Conservation (phyloP, 2,113 vertebrate species). For the Sphaerodactylus townsendi region DNA sequence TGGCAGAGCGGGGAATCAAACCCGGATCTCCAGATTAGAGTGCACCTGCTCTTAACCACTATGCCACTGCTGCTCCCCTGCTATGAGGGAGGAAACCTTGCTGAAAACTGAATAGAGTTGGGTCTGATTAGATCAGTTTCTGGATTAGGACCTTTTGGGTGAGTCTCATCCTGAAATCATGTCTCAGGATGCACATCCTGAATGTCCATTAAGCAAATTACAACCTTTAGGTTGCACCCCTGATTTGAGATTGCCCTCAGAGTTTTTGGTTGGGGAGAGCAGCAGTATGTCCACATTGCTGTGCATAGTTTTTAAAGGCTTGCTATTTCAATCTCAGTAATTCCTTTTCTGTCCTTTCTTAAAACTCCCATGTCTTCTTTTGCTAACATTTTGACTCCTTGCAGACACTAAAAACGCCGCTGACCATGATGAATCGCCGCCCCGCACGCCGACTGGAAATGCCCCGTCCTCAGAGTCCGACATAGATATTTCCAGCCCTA, state of each 20-base stretch:
- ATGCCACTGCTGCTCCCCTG: too few species aligned
- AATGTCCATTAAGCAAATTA: neutral
- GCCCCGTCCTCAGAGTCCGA: conserved; percentile 98
- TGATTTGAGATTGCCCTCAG: neutral
- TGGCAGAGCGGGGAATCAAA: too few species aligned
- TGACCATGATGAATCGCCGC: conserved; percentile 95
- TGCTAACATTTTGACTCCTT: conserved; percentile 37
- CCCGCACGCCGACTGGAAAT: conserved; percentile 95
- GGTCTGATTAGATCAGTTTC: too few species aligned
- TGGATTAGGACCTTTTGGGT: too few species aligned
- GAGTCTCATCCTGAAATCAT: too few species aligned
- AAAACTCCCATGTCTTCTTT: neutral
- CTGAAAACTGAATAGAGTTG: too few species aligned
- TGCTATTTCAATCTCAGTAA: neutral
- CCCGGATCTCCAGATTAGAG: too few species aligned
- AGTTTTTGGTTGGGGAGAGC: neutral
- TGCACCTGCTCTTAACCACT: too few species aligned
- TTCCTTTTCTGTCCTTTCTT: neutral
- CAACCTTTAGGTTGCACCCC: too few species aligned
- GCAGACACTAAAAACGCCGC: conserved; percentile 88
- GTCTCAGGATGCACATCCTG: too few species aligned
- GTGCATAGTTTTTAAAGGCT: neutral
- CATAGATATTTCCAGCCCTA: conserved; percentile 97
- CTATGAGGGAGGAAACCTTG: too few species aligned
- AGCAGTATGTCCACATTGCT: neutral